Evolutionary conservation across 1,140 invertebrate genomes (phyloP), one percentile per base, ranked within the genome.

Genomic region (Drosophila eugracilis): DNA sequence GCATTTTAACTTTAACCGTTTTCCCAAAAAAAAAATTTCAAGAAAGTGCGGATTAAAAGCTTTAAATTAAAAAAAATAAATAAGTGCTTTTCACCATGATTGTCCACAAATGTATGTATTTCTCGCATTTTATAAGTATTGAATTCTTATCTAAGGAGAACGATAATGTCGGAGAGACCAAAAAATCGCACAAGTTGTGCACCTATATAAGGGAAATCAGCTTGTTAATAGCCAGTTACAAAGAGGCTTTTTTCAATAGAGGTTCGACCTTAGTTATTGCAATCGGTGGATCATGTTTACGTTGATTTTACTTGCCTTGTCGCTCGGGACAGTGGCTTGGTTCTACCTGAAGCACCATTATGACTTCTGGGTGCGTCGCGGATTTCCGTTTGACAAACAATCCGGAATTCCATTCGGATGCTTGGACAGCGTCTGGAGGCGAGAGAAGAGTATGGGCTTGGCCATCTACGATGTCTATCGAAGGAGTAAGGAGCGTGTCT

Each of bases 391-490:
- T 15, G 79, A 90, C 39, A 54, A 53, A 9, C 47, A 58, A 14
- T 53, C 72, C 4, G 39, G 50, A 1, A 76, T 91, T 49, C 90
- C 91, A 1, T 79, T 83, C n/a, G 90, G 90, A 2, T 90, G 85
- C n/a, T 10, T 91, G 47, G 48, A 34, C 45, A 63, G 69, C n/a
- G 67, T 79, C 0, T 75, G 78, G 60, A 50, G 63, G 4, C 48
- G 14, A 12, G 69, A 88, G 54, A 77, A 77, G 58, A 62, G 41
- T 39, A 88, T 91, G 79, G 89, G 89, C 24, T 22, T 80, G 60
- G 75, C 78, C 48, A 41, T 90, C 0, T 57, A 89, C 12, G 85
- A 91, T 36, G 66, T 81, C 0, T 91, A 91, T 26, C 10, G 47
- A n/a, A 75, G 22, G 15, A 75, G 74, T 10, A 90, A 78, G 15